phyloP scores from a whole-genome alignment of 1,140 invertebrate genomes.

The Brachionus manjavacas region DNA sequence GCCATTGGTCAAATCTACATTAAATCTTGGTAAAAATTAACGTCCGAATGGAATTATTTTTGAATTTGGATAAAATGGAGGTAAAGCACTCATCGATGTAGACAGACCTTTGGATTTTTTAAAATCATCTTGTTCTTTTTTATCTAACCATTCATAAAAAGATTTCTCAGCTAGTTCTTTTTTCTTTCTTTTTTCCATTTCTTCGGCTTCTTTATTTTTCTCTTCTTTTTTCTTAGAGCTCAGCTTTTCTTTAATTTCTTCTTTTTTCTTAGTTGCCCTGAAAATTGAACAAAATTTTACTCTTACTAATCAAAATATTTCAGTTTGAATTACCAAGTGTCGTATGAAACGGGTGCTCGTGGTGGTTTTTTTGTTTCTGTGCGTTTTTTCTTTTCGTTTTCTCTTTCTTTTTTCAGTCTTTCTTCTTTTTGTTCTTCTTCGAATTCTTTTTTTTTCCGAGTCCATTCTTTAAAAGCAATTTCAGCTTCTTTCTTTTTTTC shows the following conservation, averaged over 20 bases:
- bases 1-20: neutral
- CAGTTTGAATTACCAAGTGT: neutral
- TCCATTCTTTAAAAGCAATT: conserved; percentile 17
- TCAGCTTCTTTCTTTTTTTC: conserved; percentile 35
- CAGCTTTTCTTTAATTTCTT: conserved; percentile 15
- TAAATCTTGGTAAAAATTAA: neutral
- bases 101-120: neutral
- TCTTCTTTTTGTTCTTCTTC: conserved; percentile 29
- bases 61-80: conserved; percentile 36
- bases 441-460: conserved; percentile 1
- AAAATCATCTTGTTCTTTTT: conserved; percentile 26
- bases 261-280: conserved; percentile 8
- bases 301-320: neutral
- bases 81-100: neutral
- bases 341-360: neutral
- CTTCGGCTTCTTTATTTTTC: neutral
- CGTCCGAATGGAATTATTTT: conserved; percentile 30
- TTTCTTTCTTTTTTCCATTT: conserved; percentile 36
- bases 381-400: neutral
- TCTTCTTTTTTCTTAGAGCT: neutral
- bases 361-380: neutral
- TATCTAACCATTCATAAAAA: conserved; percentile 33
- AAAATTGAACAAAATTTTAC: neutral
- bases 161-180: neutral
- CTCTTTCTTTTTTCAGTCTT: neutral